A percentile compares a stretch with the other conserved stretches of the same genome.
Evolutionary conservation across 1,140 invertebrate genomes (phyloP).

Genomic region (Bombus soroeensis): DNA sequence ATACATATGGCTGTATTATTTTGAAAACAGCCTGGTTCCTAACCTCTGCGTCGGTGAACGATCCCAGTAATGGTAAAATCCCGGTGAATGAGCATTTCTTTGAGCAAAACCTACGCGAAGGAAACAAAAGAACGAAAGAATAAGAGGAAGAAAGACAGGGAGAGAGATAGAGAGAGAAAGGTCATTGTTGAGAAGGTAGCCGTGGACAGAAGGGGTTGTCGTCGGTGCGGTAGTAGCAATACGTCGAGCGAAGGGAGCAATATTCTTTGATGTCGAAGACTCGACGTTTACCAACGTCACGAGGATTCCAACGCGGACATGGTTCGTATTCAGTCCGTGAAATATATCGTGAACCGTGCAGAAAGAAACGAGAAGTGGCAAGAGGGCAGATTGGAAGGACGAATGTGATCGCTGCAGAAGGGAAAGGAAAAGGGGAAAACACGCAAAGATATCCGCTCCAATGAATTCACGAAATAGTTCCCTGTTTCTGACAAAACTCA

Average conservation of each 20-base stretch:
- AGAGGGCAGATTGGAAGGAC: constrained; percentile 9
- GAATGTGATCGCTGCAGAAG: constrained; percentile 30
- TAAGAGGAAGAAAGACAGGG: background rate
- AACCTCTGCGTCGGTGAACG: constrained; percentile 1
- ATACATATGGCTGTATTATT: constrained; percentile 45
- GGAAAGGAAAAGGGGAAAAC: constrained; percentile 30
- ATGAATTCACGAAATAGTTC: constrained; percentile 53
- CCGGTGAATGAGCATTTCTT: constrained; percentile 40
- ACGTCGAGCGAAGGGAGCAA: constrained; percentile 22
- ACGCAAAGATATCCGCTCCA: constrained; percentile 50
- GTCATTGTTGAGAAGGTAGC: constrained; percentile 5
- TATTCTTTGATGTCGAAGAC: constrained; percentile 64
- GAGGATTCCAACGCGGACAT: constrained; percentile 48
- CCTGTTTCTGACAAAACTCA: constrained; percentile 51
- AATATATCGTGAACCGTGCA: constrained; percentile 48
- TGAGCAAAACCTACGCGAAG: background rate
- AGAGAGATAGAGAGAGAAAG: background rate
- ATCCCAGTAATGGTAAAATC: constrained; percentile 16
- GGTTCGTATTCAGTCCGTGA: constrained; percentile 50
- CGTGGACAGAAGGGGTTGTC: background rate
- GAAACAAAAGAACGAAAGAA: background rate
- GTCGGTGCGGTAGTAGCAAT: background rate
- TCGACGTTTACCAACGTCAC: constrained; percentile 58
- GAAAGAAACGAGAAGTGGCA: constrained; percentile 35
- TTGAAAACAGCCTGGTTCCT: constrained; percentile 33